These are phyloP conservation scores for Corythornis madagascariensis DNA, from an alignment of 2,113 vertebrate genomes.

Conservation along the genomic window DNA sequence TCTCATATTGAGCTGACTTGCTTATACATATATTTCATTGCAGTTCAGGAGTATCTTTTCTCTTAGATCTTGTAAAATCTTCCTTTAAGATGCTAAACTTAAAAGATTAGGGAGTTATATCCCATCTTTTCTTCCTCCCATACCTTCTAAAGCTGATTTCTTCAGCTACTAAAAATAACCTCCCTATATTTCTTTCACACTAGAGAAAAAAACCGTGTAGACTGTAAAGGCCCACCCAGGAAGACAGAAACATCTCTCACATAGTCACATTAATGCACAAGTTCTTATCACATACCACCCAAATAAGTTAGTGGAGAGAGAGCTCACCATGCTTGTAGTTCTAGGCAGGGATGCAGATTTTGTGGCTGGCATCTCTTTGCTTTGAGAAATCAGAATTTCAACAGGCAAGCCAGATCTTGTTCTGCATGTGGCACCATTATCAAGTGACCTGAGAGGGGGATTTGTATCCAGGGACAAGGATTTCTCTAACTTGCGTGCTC, in stretches of 20 bases:
- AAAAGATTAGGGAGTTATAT: background rate
- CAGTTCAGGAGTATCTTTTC: background rate
- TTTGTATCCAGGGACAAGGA: conserved; percentile 55
- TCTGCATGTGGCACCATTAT: conserved; percentile 22
- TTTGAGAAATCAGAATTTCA: conserved; percentile 76
- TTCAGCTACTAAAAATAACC: background rate
- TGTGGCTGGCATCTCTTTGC: conserved; percentile 65
- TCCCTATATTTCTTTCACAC: background rate
- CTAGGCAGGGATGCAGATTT: conserved; percentile 80
- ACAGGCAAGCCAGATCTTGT: conserved; percentile 43
- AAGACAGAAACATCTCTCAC: background rate
- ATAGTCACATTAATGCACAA: background rate
- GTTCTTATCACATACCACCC: background rate
- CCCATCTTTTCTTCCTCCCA: background rate
- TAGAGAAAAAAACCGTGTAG: background rate
- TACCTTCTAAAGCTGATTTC: background rate
- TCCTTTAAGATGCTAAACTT: background rate
- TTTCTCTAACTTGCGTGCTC: conserved; percentile 43
- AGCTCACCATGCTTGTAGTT: conserved; percentile 80
- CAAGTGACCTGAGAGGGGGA: conserved; percentile 9
- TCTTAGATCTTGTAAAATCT: background rate
- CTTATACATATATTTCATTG: background rate
- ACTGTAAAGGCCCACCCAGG: background rate
- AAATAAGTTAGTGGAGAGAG: conserved; percentile 21
- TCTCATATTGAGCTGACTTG: background rate